A percentile compares a stretch with the other conserved stretches of the same genome.
These are phyloP conservation scores for Drosophila burlai DNA, from an alignment of 1,140 invertebrate species.

Conservation along the genomic window DNA sequence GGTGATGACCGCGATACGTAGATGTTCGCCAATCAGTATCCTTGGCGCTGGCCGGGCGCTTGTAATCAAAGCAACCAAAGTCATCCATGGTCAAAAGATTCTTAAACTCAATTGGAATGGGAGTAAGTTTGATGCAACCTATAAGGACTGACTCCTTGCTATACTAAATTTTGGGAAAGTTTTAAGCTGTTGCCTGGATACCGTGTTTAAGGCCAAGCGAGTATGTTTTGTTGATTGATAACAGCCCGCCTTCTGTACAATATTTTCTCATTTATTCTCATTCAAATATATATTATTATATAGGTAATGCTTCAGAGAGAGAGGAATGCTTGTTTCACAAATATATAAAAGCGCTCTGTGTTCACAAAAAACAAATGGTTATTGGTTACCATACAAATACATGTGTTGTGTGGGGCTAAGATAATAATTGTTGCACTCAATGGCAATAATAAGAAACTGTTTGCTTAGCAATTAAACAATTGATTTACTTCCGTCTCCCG, in stretches of 20 bases:
- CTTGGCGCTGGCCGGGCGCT: conserved; percentile 46
- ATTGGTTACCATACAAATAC: conserved; percentile 59
- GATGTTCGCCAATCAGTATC: conserved; percentile 71
- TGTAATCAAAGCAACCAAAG: conserved; percentile 76
- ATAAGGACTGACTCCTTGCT: conserved; percentile 1
- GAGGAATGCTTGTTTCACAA: conserved; percentile 75
- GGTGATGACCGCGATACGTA: conserved; percentile 65
- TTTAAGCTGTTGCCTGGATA: conserved; percentile 43
- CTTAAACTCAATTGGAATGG: background rate
- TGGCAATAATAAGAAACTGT: conserved; percentile 68
- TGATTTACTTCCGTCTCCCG: conserved; percentile 64
- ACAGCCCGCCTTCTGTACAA: conserved; percentile 50
- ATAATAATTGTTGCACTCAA: conserved; percentile 45
- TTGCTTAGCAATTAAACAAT: conserved; percentile 82
- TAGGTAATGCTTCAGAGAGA: conserved; percentile 61
- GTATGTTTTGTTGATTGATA: conserved; percentile 31
- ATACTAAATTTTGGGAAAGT: conserved; percentile 26
- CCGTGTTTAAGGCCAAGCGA: conserved; percentile 13
- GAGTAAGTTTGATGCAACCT: background rate
- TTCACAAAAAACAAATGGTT: conserved; percentile 76
- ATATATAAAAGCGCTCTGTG: conserved; percentile 76
- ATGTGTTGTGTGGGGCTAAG: conserved; percentile 25
- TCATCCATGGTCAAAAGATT: conserved; percentile 62
- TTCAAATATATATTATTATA: background rate
- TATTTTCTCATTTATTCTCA: conserved; percentile 27